Evolutionary conservation across 2,888 invertebrate genomes (phyloP), one percentile per base, ranked within the genome.

Genomic region (Agrochola lota): DNA sequence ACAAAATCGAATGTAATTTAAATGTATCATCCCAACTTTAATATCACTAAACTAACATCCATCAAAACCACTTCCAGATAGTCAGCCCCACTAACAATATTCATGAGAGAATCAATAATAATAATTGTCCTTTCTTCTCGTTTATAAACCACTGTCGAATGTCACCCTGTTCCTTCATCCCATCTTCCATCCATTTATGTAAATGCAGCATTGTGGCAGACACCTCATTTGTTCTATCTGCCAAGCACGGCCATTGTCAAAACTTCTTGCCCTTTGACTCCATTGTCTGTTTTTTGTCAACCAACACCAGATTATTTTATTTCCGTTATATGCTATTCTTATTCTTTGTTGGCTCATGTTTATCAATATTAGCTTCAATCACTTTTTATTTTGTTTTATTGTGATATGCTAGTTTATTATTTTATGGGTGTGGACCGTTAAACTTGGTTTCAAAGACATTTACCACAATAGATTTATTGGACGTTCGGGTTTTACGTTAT

Each of bases 231-330:
- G 96, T 96, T 95, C 95, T 95, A 95, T 95, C 95, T 92, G 84
- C 88, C 87, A 88, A 87, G 87, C 91, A 91, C 88, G 87, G 87
- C 93, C 92, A 95, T 96, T 96, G 96, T 96, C 95, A 94, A 94
- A 91, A 91, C 90, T 85, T 82, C 79, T 80, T 96, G 95, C 94
- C 95, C 96, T 96, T 96, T 96, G 96, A 96, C 96, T 96, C 95
- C 82, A 96, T 96, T 96, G 96, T 96, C 89, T 94, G 93, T 95
- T 96, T 96, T 96, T 96, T 96, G 94, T 96, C 91, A 93, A 90
- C 92, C 89, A 90, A 91, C 91, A 85, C 88, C 90, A 94, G 96
- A 96, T 96, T 94, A 96, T 96, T 96, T 96, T 95, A 96, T 96
- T 96, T 96, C 96, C 96, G 95, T 95, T 95, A 94, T 93, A 91